Evolutionary conservation across 2,113 vertebrate species (phyloP), one percentile per base, ranked within the genome.

Genomic region (Shinisaurus crocodilurus): DNA sequence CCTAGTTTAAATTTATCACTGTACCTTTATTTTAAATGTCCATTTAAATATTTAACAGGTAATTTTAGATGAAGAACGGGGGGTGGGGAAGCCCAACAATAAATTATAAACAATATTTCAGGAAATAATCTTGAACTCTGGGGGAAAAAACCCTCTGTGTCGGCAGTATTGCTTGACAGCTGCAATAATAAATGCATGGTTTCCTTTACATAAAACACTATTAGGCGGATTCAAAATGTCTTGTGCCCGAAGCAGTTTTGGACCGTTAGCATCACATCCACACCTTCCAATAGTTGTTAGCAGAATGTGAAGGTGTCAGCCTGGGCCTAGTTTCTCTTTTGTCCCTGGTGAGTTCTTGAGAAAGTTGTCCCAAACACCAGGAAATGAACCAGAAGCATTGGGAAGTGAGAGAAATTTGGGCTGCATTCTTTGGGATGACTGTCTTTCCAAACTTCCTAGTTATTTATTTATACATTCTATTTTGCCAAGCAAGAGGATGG

Each of bases 61-160:
- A 29, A 54, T 88, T 40, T 81, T 82, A 72, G n/a, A 87, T 65
- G 54, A 45, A 34, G 29, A 45, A 63, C 6, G 60, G n/a, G 50
- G 57, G 16, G 57, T 3, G 16, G 16, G 32, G 70, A 76, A 82
- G 40, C 34, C 54, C 54, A 6, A 37, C 6, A 37, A 70, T 82
- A 82, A 82, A 82, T 88, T 50, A 69, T 29, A 70, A 29, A 69
- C 57, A 72, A 72, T 8, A 32, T 81, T 72, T 54, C 45, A 72
- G n/a, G 79, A 82, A 82, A 72, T 82, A 72, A 88, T 81, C 40
- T 29, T 88, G 25, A 88, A 88, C 77, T 88, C 45, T 88, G 48
- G 65, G 60, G 45, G 29, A 81, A 77, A 86, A 74, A 65, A 20
- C 60, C 86, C 87, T 57, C 27, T 15, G 20, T 29, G 37, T 87